Percentiles rank a stretch among this genome's conserved stretches.
Conservation (phyloP, 2,797 vertebrate species). For the Silurus aristotelis region DNA sequence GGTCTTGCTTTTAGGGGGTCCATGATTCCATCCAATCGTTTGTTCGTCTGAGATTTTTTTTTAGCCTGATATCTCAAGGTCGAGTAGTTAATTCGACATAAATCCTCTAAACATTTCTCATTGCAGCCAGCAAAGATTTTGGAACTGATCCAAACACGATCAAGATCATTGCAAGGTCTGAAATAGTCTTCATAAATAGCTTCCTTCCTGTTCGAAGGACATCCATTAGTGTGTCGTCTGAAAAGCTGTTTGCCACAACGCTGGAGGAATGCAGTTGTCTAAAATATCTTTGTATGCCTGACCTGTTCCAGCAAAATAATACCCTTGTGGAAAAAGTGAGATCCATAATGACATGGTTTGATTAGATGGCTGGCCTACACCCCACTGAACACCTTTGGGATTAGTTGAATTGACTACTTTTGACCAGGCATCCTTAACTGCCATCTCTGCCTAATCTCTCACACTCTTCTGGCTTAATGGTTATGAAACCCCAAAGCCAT, state of each 20-base stretch:
- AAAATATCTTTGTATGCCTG: background rate
- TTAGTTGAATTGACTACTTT: background rate
- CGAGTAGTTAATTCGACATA: background rate
- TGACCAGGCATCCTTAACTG: background rate
- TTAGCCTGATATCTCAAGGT: background rate
- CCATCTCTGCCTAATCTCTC: background rate
- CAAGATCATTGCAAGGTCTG: background rate
- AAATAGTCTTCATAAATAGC: background rate
- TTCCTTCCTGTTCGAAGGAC: background rate
- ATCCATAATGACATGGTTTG: background rate
- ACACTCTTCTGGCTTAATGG: background rate
- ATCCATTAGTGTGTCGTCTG: too few species aligned
- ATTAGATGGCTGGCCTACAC: background rate
- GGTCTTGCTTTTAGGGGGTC: background rate
- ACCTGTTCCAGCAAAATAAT: background rate
- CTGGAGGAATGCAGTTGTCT: background rate
- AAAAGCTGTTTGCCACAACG: background rate
- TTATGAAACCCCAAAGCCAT: background rate
- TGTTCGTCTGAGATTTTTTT: background rate
- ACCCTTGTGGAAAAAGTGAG: background rate
- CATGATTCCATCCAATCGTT: background rate
- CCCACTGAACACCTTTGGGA: background rate
- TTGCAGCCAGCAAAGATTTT: background rate
- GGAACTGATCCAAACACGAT: background rate
- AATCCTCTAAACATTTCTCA: too few species aligned